Evolutionary conservation across 1,140 invertebrate species (phyloP), one percentile per base, ranked within the genome.

Genomic region (Drosophila pruinosa): DNA sequence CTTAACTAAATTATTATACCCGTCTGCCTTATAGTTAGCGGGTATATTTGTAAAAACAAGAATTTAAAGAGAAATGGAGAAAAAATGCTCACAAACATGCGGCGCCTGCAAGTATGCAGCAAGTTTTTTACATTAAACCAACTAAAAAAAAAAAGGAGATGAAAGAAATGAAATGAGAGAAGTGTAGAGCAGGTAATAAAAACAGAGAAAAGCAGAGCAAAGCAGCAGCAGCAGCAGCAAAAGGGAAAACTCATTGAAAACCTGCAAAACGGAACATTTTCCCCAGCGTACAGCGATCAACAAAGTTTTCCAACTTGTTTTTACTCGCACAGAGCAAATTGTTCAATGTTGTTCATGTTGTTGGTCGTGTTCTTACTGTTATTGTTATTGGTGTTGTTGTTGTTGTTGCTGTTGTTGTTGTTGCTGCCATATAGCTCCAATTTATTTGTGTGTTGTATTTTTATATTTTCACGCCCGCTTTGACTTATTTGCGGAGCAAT

Each of bases 391-490:
- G 58, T 58, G 73, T n/a, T 43, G 24, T 24, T 64, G 12, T 50
- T 28, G 45, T n/a, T 38, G 75, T 28, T 62, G 58, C 17, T 74
- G 68, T 24, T 61, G 41, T 45, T 61, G 45, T 21, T 36, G 21
- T 63, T 64, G 45, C 58, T 58, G 73, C 67, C 69, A 34, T 50
- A 50, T 17, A 10, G 31, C 41, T 56, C 54, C 61, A 53, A 74
- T 81, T 80, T 81, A 77, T 81, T 63, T 77, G 58, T 61, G 31
- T 14, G 15, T 17, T 50, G 7, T 50, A 31, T 31, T 50, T 50
- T 63, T 80, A 64, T 64, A 75, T 82, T 83, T 85, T 72, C 72
- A 79, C 75, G 75, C 65, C 78, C 64, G 62, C 75, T 85, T 82
- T 83, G 75, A 83, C 65, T 75, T 79, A 73, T 64, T 71, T 57